These are phyloP conservation scores for Glaucidium brasilianum DNA, from an alignment of 2,113 vertebrate genomes.

Conservation along the genomic window DNA sequence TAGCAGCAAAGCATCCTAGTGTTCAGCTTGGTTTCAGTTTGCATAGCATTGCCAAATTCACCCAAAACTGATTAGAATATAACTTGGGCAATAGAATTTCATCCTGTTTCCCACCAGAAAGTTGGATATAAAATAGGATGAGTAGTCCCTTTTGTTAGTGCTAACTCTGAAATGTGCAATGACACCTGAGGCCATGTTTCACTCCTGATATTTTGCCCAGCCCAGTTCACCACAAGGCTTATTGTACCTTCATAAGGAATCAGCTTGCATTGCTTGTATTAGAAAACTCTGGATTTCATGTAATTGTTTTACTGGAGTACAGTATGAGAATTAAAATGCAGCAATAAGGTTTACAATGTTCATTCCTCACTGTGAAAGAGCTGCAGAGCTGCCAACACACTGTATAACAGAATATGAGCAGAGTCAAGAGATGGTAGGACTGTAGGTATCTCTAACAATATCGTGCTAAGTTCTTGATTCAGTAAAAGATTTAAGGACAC, in stretches of 20 bases:
- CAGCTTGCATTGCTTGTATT: background rate
- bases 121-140: background rate
- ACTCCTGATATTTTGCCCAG: background rate
- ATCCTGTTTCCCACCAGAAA: background rate
- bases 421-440: background rate
- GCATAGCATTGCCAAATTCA: background rate
- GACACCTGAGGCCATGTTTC: background rate
- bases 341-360: background rate
- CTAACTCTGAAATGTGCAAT: background rate
- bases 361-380: background rate
- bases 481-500: background rate
- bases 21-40: background rate
- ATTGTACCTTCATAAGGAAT: background rate
- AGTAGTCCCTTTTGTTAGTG: background rate
- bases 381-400: background rate
- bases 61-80: background rate
- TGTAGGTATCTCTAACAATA: background rate
- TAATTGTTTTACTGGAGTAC: background rate
- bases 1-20: background rate
- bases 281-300: background rate
- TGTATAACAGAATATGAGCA: background rate
- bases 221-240: background rate
- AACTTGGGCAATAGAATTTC: background rate
- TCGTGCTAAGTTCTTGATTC: background rate
- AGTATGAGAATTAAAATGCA: background rate